phyloP scores from a whole-genome alignment of 1,140 invertebrate species.

The Trinorchestia longiramus region DNA sequence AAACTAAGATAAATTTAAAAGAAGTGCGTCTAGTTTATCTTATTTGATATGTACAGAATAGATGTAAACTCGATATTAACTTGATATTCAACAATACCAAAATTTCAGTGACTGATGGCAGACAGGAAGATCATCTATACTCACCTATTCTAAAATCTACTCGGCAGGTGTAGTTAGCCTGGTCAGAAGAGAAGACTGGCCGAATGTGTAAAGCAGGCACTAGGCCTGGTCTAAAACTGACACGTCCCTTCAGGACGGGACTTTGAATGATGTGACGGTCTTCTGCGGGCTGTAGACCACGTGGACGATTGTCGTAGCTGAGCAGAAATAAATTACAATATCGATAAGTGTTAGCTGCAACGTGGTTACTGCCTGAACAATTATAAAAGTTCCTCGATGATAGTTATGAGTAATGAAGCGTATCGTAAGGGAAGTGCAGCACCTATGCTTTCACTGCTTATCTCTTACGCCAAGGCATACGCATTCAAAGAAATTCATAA shows the following conservation, averaged over 20 bases:
- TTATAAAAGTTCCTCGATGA: background rate
- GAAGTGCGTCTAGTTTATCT: too few relatives aligned
- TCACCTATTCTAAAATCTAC: conserved; percentile 66
- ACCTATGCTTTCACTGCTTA: background rate
- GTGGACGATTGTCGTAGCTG: conserved; percentile 65
- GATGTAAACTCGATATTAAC: too few relatives aligned
- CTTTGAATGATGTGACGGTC: conserved; percentile 63
- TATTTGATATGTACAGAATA: too few relatives aligned
- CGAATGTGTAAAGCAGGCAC: conserved; percentile 63
- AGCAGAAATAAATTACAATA: conserved; percentile 39
- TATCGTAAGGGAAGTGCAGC: background rate
- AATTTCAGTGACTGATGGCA: too few relatives aligned
- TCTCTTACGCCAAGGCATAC: too few relatives aligned
- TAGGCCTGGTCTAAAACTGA: conserved; percentile 59
- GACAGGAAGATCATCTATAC: background rate
- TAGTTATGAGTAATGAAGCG: background rate
- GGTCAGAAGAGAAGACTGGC: conserved; percentile 58
- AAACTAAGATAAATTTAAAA: too few relatives aligned
- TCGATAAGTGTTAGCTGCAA: background rate
- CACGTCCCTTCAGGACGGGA: conserved; percentile 57
- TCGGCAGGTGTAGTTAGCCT: conserved; percentile 65
- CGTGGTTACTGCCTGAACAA: background rate
- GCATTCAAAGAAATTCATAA: too few relatives aligned
- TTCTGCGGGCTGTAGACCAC: conserved; percentile 59
- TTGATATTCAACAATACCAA: too few relatives aligned